Base-by-base conservation (phyloP, 2,797 vertebrate species). In the Amphiprion clarkii region DNA sequence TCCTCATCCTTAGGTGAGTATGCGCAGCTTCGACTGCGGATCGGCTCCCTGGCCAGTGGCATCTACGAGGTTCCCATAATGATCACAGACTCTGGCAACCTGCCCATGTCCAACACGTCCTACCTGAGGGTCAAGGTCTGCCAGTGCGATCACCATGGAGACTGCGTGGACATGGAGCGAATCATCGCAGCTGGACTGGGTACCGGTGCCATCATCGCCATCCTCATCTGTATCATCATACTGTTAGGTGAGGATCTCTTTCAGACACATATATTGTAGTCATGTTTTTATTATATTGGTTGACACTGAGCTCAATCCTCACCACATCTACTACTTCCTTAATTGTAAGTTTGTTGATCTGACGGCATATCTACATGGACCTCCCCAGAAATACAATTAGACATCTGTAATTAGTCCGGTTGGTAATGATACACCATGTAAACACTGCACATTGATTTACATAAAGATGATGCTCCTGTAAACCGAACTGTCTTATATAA, bases 221-320 rank as follows among this genome's bases (percentile, higher is more conserved):
- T 99, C 89, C 96, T 99, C 21, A 95, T 99, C 56, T 99, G 98
- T 73, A 99, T 99, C 89, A 99, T 99, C 90, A 97, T 98, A 77
- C 92, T 99, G 23, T 95, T 99, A 29, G 96, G 98, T 99, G 89
- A 96, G 96, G 4, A 1, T 21, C 6, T n/a, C 17, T 49, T 21
- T 9, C 7, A 5, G 17, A 46, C 44, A 46, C 17, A 17, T 17
- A 16, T 44, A 44, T 14, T n/a, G 7, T 12, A 39, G 36, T 39
- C 10, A 8, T 39, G 36, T 39, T 10, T 39, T 2, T 2, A 12
- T 39, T 12, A 33, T 8, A 8, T 33, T 33, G 6, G 8, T 33
- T 8, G 2, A 33, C 6, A 33, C 2, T 33, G 33, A 8, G 33
- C 33, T 33, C 8, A 33, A 9, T 33, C 8, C 6, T 31, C 31